Evolutionary conservation across 2,113 vertebrate species (phyloP), one percentile per base, ranked within the genome.

Genomic region (Protomyctophum bolini): DNA sequence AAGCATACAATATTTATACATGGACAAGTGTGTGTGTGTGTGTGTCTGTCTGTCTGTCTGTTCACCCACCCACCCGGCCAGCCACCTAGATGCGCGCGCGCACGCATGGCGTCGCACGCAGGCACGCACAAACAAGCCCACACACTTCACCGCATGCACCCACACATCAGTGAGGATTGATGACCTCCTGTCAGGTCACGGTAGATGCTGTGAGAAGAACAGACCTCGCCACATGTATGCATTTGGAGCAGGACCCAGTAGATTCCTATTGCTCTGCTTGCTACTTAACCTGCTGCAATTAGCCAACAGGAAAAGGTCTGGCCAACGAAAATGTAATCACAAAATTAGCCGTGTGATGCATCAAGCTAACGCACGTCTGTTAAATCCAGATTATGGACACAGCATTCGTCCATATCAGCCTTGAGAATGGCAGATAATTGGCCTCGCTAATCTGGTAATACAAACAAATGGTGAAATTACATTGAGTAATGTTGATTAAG

Each of bases 281-380:
- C 79, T 83, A 62, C 83, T 91, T 85, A 90, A 91, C 86, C 86
- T 84, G 76, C 84, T 50, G 83, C 83, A 88, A 89, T 91, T 91
- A 90, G 84, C 76, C 58, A 68, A 79, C 88, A 91, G 89, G 89
- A 89, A 87, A 83, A 80, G 89, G 89, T 89, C 90, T 91, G 90
- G 86, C 76, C 88, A 80, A 77, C 67, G 89, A 82, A 85, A 90
- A 91, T 91, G 90, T 84, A 91, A 91, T 91, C 89, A 91, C 7
- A 1, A 72, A 84, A 90, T 91, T 87, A 91, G 86, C 86, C 8
- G 65, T 4, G 65, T 15, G 83, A 88, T 90, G 68, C 84, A 88
- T 89, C 88, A 90, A 70, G 80, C 63, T 11, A 77, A 69, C 87
- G 61, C 68, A 61, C 55, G 83, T 80, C 82, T 81, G 73, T 89